phyloP scores from a whole-genome alignment of 2,797 vertebrate species.

The Mormyrops boulengeri region DNA sequence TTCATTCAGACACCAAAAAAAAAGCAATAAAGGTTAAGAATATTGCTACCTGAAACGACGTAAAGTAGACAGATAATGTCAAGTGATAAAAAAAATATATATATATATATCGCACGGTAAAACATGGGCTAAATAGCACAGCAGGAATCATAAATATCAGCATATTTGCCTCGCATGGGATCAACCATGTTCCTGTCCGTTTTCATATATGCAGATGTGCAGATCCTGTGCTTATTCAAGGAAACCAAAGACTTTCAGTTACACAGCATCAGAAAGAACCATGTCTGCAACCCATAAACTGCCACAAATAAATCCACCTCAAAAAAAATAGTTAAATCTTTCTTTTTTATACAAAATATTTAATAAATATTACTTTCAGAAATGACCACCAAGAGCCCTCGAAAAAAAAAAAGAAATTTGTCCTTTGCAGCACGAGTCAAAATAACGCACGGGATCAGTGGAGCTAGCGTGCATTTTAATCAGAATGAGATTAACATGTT shows the following conservation, averaged over 20 bases:
- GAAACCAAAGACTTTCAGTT: not conserved
- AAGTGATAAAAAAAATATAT: not conserved
- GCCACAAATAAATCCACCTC: slow-evolving; percentile 16
- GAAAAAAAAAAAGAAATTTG: slow-evolving; percentile 65
- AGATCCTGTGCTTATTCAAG: not conserved
- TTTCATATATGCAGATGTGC: not conserved
- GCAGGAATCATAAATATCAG: not conserved
- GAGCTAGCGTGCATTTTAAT: slow-evolving; percentile 54
- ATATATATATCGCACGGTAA: not conserved
- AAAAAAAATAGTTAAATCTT: slow-evolving; percentile 11
- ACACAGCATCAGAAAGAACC: not conserved
- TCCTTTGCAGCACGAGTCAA: slow-evolving; percentile 72
- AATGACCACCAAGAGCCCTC: slow-evolving; percentile 69
- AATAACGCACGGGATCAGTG: slow-evolving; percentile 62
- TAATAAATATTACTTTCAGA: slow-evolving; percentile 81
- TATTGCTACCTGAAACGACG: not conserved
- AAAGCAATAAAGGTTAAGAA: not conserved
- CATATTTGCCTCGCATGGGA: not conserved
- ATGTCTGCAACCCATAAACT: not conserved
- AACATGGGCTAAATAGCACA: not conserved
- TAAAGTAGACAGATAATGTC: not conserved
- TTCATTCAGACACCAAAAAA: not conserved
- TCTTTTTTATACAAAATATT: slow-evolving; percentile 75
- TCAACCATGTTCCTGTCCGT: not conserved
- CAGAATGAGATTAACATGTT: slow-evolving; percentile 56